Percentiles rank a stretch among this genome's conserved stretches.
Evolutionary conservation across 1,140 invertebrate genomes (phyloP).

Genomic region (Zaprionus ornatus): DNA sequence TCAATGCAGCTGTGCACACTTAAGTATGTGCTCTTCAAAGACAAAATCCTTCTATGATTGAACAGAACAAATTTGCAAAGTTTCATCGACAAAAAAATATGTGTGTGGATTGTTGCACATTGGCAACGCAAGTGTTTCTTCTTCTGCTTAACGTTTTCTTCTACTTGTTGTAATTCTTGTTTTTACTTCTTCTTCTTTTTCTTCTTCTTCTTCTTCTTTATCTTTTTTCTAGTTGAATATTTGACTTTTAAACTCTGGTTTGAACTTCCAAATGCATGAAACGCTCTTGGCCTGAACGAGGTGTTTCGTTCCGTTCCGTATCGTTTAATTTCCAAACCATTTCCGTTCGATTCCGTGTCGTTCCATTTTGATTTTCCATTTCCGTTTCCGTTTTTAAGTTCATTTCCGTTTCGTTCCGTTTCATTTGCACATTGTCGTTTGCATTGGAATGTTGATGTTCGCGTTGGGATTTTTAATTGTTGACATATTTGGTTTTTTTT

Average conservation of each 20-base stretch:
- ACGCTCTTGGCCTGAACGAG: conserved; percentile 71
- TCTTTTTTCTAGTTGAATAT: conserved; percentile 9
- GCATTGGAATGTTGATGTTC: conserved; percentile 59
- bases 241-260: conserved; percentile 58
- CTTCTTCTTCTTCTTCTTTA: conserved; percentile 5
- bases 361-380: not conserved
- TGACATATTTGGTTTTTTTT: conserved; percentile 2
- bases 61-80: not conserved
- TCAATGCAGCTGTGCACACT: not conserved
- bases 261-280: conserved; percentile 77
- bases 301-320: conserved; percentile 15
- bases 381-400: not conserved
- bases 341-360: conserved; percentile 10
- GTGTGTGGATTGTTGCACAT: not conserved
- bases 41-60: conserved; percentile 2
- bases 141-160: not conserved
- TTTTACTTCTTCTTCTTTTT: conserved; percentile 10
- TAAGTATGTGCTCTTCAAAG: not conserved
- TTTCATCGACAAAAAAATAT: not conserved
- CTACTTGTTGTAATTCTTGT: conserved; percentile 10
- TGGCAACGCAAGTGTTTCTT: too few species aligned
- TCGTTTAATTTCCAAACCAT: not conserved
- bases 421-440: conserved; percentile 25
- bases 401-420: conserved; percentile 6
- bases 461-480: conserved; percentile 28